phyloP scores from a whole-genome alignment of 2,113 vertebrate species.

The Corythaixoides concolor region DNA sequence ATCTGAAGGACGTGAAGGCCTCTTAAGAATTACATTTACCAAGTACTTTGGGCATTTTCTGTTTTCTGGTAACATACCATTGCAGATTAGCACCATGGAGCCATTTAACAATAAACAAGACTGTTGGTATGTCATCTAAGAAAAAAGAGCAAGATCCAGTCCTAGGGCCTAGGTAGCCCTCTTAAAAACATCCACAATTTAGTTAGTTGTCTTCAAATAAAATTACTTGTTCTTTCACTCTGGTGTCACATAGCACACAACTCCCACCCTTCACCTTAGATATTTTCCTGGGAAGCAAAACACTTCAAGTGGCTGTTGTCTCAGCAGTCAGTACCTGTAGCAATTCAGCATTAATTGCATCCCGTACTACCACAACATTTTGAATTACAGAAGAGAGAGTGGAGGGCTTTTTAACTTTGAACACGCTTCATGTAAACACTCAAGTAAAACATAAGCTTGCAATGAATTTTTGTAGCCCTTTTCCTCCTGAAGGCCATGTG shows the following conservation, averaged over 20 bases:
- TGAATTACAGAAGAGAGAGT: neutral
- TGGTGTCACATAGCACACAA: fast-evolving
- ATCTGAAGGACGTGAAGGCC: neutral
- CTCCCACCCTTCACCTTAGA: neutral
- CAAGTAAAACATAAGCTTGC: neutral
- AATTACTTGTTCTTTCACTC: neutral
- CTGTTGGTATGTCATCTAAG: neutral
- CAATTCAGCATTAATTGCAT: neutral
- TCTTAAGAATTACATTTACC: neutral
- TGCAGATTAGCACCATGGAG: neutral
- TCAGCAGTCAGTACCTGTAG: neutral
- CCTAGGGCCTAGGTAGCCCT: neutral
- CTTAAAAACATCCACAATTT: neutral
- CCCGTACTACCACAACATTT: neutral
- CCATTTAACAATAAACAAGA: neutral
- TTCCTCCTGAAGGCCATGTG: neutral
- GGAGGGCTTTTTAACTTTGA: neutral
- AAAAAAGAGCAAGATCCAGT: neutral
- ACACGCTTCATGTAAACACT: neutral
- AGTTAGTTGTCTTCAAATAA: neutral
- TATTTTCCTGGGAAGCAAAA: neutral
- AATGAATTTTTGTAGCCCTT: neutral
- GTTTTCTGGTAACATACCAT: neutral
- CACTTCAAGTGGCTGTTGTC: neutral
- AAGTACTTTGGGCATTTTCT: neutral